These are phyloP conservation scores for Notothenia rossii DNA, from an alignment of 2,113 vertebrate genomes.

Conservation along the genomic window DNA sequence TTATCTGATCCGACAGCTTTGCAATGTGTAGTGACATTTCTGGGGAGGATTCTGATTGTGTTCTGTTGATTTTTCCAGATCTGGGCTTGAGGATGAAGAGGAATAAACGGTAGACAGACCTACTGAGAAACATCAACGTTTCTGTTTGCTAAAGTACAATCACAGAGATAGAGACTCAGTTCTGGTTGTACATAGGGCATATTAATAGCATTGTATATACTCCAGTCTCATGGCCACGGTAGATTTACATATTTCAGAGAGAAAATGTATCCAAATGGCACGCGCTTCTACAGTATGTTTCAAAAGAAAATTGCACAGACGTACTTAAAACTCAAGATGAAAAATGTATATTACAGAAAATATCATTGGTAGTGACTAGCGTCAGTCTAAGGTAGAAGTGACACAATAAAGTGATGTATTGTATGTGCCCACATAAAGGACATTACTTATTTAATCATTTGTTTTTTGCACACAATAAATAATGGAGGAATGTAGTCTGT, in stretches of 20 bases:
- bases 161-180: constrained; percentile 68
- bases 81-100: constrained; percentile 78
- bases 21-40: not conserved
- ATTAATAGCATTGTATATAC: constrained; percentile 75
- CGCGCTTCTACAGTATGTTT: constrained; percentile 50
- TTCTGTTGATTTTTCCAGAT: constrained; percentile 66
- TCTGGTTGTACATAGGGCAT: constrained; percentile 75
- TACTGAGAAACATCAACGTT: constrained; percentile 50
- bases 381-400: constrained; percentile 72
- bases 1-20: not conserved
- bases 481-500: constrained; percentile 3
- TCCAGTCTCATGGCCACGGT: constrained; percentile 60
- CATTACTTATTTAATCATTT: constrained; percentile 49
- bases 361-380: constrained; percentile 67
- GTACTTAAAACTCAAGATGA: constrained; percentile 47
- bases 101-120: constrained; percentile 45
- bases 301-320: constrained; percentile 61
- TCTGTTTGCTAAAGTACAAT: constrained; percentile 79
- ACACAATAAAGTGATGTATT: constrained; percentile 72
- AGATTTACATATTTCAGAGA: constrained; percentile 66
- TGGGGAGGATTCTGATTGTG: not conserved
- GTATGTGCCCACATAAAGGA: constrained; percentile 62
- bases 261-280: constrained; percentile 63
- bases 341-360: constrained; percentile 69
- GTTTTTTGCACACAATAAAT: constrained; percentile 46